phyloP scores from a whole-genome alignment of 1,140 invertebrate genomes.

The Latrodectus geometricus region DNA sequence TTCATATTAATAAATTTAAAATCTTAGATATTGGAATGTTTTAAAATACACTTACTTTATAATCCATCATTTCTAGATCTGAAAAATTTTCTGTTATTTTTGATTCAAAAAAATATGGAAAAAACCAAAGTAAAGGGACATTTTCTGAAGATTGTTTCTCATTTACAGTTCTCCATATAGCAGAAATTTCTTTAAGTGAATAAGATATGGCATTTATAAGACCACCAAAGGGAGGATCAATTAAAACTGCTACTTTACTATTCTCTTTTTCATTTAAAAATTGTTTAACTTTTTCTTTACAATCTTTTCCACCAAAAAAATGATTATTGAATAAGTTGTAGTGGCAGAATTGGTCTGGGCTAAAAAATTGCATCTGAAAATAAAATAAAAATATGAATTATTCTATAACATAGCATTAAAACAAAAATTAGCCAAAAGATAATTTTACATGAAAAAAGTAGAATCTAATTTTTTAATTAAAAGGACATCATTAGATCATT shows the following conservation, averaged over 20 bases:
- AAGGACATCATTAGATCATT: no score
- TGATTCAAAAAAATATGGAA: constrained; percentile 47
- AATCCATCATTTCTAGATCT: constrained; percentile 56
- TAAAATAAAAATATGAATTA: background rate
- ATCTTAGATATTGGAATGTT: background rate
- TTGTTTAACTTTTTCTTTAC: constrained; percentile 13
- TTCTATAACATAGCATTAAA: no score
- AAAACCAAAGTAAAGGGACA: constrained; percentile 42
- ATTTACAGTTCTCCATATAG: constrained; percentile 20
- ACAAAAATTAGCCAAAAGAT: no score
- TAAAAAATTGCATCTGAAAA: constrained; percentile 52
- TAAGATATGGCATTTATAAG: constrained; percentile 47
- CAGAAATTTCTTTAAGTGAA: constrained; percentile 14
- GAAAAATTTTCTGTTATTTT: constrained; percentile 33
- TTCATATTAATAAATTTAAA: background rate
- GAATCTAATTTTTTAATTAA: no score
- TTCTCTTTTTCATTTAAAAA: constrained; percentile 37
- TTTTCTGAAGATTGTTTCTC: constrained; percentile 3
- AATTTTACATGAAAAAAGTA: no score
- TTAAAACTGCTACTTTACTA: constrained; percentile 23
- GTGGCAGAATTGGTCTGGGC: constrained; percentile 30
- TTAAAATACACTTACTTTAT: constrained; percentile 35
- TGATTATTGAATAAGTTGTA: constrained; percentile 58
- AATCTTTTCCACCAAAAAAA: constrained; percentile 33
- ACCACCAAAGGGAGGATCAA: constrained; percentile 59